Conservation (phyloP, 1,140 invertebrate species). For the Musca domestica region DNA sequence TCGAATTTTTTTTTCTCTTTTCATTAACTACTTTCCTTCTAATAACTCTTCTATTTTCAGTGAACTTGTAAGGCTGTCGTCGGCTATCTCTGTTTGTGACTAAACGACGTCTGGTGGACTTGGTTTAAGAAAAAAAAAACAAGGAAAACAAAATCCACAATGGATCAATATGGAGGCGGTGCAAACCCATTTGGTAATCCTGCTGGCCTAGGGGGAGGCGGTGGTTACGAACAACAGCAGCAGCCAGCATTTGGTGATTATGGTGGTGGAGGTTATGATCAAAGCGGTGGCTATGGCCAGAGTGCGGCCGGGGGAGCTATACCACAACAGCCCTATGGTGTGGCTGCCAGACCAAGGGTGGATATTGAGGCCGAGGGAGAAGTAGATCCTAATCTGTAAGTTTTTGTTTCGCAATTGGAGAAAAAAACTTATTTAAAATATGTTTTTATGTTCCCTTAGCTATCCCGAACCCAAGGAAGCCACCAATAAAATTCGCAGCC, state of each 20-base stretch:
- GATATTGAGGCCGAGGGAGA: constrained; percentile 73
- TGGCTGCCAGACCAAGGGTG: constrained; percentile 60
- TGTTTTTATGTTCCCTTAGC: constrained; percentile 42
- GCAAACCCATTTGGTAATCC: constrained; percentile 47
- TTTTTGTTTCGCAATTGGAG: too few species aligned
- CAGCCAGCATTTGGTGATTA: constrained; percentile 16
- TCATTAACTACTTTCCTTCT: too few species aligned
- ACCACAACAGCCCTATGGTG: constrained; percentile 25
- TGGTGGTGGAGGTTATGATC: constrained; percentile 23
- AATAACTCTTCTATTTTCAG: too few species aligned
- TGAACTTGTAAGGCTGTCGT: too few species aligned
- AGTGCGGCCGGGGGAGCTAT: background rate
- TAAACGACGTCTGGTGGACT: too few species aligned
- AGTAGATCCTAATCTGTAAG: constrained; percentile 69
- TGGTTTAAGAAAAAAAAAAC: too few species aligned
- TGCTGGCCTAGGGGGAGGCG: constrained; percentile 13
- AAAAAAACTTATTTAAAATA: background rate
- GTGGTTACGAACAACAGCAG: constrained; percentile 22
- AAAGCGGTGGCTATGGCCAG: too few species aligned
- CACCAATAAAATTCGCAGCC: constrained; percentile 82
- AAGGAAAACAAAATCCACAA: background rate
- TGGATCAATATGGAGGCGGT: constrained; percentile 32
- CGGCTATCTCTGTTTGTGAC: too few species aligned
- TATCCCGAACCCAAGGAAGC: constrained; percentile 82
- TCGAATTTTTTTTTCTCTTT: too few species aligned